These are phyloP conservation scores for Watsonalla binaria DNA, from an alignment of 2,888 invertebrate genomes.

Conservation along the genomic window DNA sequence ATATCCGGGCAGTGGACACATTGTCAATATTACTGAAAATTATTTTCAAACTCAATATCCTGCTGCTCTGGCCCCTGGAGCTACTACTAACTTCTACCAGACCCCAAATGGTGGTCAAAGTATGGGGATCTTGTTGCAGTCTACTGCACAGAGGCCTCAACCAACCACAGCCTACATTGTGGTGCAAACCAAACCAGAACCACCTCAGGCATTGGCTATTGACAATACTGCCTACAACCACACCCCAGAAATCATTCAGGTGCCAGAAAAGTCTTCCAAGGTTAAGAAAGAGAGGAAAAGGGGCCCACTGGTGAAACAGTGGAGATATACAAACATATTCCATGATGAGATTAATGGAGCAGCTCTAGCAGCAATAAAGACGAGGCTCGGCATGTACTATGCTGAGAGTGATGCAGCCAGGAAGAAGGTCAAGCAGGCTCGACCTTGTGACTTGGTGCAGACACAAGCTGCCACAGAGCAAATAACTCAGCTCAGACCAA, in stretches of 20 bases:
- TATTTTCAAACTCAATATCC: slow-evolving; percentile 74
- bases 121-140: slow-evolving; percentile 67
- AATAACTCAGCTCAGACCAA: slow-evolving; percentile 51
- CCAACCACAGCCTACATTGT: slow-evolving; percentile 66
- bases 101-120: slow-evolving; percentile 61
- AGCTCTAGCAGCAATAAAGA: slow-evolving; percentile 73
- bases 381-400: slow-evolving; percentile 72
- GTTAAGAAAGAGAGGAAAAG: slow-evolving; percentile 64
- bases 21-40: slow-evolving; percentile 72
- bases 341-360: slow-evolving; percentile 78
- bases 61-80: slow-evolving; percentile 49
- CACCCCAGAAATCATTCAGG: slow-evolving; percentile 31
- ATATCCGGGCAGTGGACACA: slow-evolving; percentile 69
- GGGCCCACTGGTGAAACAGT: slow-evolving; percentile 74
- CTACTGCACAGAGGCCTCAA: slow-evolving; percentile 56
- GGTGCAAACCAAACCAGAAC: slow-evolving; percentile 64
- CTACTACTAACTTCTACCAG: slow-evolving; percentile 67
- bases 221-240: slow-evolving; percentile 45
- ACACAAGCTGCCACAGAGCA: slow-evolving; percentile 51
- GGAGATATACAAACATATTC: slow-evolving; percentile 78
- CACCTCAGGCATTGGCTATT: slow-evolving; percentile 49
- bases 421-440: slow-evolving; percentile 63
- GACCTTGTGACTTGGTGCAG: slow-evolving; percentile 53
- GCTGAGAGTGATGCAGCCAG: slow-evolving; percentile 72
- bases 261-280: slow-evolving; percentile 41